Evolutionary conservation across 2,888 invertebrate species (phyloP), one percentile per base, ranked within the genome.

Genomic region (Aporophyla lueneburgensis): DNA sequence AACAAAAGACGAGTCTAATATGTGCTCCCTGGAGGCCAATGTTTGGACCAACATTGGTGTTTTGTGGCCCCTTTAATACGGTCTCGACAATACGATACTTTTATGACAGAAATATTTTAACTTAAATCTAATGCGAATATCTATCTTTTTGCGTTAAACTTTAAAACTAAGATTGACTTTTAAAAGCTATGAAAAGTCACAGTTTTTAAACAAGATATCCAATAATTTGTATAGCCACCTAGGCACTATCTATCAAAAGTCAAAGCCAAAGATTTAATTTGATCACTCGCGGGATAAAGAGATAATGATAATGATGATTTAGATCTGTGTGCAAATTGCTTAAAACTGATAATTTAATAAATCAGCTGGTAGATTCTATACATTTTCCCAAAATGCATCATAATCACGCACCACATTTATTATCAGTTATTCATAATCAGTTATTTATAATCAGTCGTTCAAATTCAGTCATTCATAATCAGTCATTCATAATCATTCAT

Each of bases 1-100:
- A 72, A 62, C 71, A 71, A 77, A 72, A 78, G 69, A 74, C 49
- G 40, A 75, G 61, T 62, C 46, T 75, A 68, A 75, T 77, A 73
- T 84, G 33, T 62, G 74, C n/a, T 76, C 75, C 46, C 75, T 77
- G 43, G 46, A 73, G 78, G 63, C 69, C 33, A 65, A 75, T 49
- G 51, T 71, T 79, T 71, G 19, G 14, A 19, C 46, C 70, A 84
- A 76, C n/a, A 49, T 84, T 81, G 69, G 67, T 24, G 19, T 53
- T 24, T 62, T 68, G 19, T 54, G 49, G 14, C 43, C 14, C 7
- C 21, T 33, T 33, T 33, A 66, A 77, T n/a, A 33, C 16, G 14
- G 1, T 33, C 49, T 27, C 14, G 33, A 2, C 16, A 46, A n/a
- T 59, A 33, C 6, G 58, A 19, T 46, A 21, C n/a, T 51, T 58